Evolutionary conservation across 2,888 invertebrate genomes (phyloP).

Genomic region (Chloroclysta siterata): DNA sequence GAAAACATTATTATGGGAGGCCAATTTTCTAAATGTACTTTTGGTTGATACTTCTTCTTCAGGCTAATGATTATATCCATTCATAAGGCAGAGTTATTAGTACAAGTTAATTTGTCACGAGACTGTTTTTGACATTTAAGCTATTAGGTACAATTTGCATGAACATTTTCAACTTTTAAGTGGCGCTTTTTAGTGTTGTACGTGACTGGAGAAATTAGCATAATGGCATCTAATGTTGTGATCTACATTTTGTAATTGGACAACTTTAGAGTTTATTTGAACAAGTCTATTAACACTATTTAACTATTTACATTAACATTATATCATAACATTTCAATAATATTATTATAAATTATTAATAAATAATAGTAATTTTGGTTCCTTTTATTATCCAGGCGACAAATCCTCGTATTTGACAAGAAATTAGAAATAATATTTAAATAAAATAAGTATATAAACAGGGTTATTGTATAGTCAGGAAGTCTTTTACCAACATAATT

Average conservation of each 20-base stretch:
- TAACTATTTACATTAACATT: too few species aligned
- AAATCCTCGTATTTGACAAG: neutral
- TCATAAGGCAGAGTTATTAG: neutral
- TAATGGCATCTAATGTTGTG: slow-evolving; percentile 27
- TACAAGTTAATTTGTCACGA: slow-evolving; percentile 19
- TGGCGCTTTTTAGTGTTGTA: slow-evolving; percentile 32
- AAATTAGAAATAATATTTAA: neutral
- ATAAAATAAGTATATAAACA: neutral
- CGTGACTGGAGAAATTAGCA: slow-evolving; percentile 38
- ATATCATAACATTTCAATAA: too few species aligned
- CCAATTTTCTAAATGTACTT: too few species aligned
- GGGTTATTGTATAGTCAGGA: slow-evolving; percentile 9
- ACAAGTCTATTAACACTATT: neutral
- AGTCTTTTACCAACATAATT: slow-evolving; percentile 4
- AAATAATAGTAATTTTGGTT: too few species aligned
- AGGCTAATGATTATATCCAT: neutral
- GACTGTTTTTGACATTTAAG: slow-evolving; percentile 32
- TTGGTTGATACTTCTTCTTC: neutral
- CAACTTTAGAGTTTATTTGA: neutral
- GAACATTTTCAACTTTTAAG: slow-evolving; percentile 33
- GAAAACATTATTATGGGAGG: too few species aligned
- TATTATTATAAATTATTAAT: too few species aligned
- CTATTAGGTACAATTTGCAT: slow-evolving; percentile 36
- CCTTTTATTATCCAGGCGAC: too few species aligned
- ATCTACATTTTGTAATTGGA: slow-evolving; percentile 14